These are phyloP conservation scores for Drosophila pullipes DNA, from an alignment of 2,888 invertebrate species.

Conservation along the genomic window DNA sequence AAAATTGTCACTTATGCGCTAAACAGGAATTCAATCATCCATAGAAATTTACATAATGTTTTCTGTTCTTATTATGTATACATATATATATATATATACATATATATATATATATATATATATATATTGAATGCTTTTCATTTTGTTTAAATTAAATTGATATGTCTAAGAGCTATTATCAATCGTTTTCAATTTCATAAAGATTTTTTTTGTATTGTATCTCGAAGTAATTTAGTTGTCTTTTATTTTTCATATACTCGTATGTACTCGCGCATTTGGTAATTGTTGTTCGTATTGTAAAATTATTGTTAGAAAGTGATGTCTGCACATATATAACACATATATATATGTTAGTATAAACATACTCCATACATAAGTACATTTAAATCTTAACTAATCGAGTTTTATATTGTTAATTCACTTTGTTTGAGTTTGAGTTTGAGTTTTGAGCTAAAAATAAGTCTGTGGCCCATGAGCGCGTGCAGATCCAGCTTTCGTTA, in stretches of 20 bases:
- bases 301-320: conserved; percentile 54
- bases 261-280: conserved; percentile 4
- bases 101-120: conserved; percentile 38
- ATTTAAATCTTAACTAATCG: conserved; percentile 35
- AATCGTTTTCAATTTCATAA: conserved; percentile 83
- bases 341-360: background rate
- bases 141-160: conserved; percentile 82
- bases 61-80: conserved; percentile 33
- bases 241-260: conserved; percentile 15
- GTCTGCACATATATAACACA: conserved; percentile 22
- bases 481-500: conserved; percentile 31
- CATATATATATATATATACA: no score
- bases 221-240: conserved; percentile 59
- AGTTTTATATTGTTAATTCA: conserved; percentile 61
- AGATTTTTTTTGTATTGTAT: conserved; percentile 61
- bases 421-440: conserved; percentile 54
- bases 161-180: conserved; percentile 86
- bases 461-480: conserved; percentile 36
- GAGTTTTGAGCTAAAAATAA: conserved; percentile 54
- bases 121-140: conserved; percentile 41
- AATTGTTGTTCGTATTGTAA: conserved; percentile 25
- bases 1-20: conserved; percentile 68
- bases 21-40: conserved; percentile 69
- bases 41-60: conserved; percentile 45
- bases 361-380: conserved; percentile 10